These are phyloP conservation scores for Pedetes capensis DNA, from an alignment of 2,113 vertebrate genomes.

Conservation along the genomic window DNA sequence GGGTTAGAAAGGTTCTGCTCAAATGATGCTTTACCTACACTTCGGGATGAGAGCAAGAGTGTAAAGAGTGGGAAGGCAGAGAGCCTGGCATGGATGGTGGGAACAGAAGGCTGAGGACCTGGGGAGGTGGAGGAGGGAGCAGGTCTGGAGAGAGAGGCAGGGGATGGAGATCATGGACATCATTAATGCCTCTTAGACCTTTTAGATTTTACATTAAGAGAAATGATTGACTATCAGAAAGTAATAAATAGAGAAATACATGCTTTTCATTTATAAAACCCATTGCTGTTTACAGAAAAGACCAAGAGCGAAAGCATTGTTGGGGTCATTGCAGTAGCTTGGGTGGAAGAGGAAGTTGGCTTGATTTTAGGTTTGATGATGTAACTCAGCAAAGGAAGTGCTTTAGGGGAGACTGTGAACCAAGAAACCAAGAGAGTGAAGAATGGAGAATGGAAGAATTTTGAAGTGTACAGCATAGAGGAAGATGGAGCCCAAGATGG, in stretches of 20 bases:
- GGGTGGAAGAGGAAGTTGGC: rapidly evolving
- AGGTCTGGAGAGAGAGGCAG: neutral
- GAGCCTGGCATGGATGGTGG: neutral
- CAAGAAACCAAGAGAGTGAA: neutral
- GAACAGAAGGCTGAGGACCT: neutral
- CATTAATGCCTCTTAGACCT: neutral
- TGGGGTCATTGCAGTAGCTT: neutral
- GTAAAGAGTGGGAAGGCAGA: neutral
- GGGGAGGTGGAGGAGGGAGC: neutral
- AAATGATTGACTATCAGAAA: neutral
- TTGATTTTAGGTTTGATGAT: neutral
- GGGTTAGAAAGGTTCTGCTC: neutral
- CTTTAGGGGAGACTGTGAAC: neutral
- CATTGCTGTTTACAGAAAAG: neutral
- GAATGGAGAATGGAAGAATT: neutral
- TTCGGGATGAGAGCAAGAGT: neutral
- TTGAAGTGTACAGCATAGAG: neutral
- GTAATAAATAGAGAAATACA: neutral
- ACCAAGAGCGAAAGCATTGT: neutral
- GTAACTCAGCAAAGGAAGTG: neutral
- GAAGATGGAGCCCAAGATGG: neutral
- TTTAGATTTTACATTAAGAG: neutral
- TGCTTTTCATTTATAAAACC: neutral
- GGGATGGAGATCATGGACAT: rapidly evolving
- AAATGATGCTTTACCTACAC: no score